These are phyloP conservation scores for Blera fallax DNA, from an alignment of 2,888 invertebrate species.

Conservation along the genomic window DNA sequence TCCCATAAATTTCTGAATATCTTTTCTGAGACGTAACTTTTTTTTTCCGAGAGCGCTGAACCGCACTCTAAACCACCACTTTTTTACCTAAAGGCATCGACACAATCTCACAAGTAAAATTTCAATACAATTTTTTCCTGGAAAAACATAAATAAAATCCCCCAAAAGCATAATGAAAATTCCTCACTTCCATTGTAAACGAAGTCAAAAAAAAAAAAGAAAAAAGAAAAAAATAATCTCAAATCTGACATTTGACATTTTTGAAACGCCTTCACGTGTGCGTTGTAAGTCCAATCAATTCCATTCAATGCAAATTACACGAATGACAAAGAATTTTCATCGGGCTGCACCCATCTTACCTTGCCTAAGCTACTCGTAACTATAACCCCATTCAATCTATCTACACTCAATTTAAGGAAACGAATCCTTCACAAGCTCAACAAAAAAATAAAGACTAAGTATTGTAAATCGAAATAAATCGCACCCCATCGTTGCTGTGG, in stretches of 20 bases:
- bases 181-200: not conserved
- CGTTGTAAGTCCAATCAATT: conserved; percentile 20
- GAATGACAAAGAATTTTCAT: conserved; percentile 30
- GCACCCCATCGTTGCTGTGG: conserved; percentile 20
- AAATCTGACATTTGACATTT: conserved; percentile 63
- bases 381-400: conserved; percentile 60
- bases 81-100: not conserved
- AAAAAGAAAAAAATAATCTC: not conserved
- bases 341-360: conserved; percentile 28
- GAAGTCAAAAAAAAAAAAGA: not conserved
- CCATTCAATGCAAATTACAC: conserved; percentile 41
- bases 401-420: conserved; percentile 51
- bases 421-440: conserved; percentile 6
- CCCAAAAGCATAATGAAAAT: conserved; percentile 15
- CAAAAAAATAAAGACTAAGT: conserved; percentile 56
- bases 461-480: conserved; percentile 71
- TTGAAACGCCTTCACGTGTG: conserved; percentile 12
- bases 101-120: not conserved
- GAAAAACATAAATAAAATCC: conserved; percentile 2
- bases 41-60: not conserved
- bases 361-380: conserved; percentile 34
- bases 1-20: too few species aligned
- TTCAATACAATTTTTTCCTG: not conserved
- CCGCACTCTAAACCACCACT: not conserved
- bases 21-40: too few species aligned